Evolutionary conservation across 1,140 invertebrate genomes (phyloP).

Genomic region (Antheraea pernyi): DNA sequence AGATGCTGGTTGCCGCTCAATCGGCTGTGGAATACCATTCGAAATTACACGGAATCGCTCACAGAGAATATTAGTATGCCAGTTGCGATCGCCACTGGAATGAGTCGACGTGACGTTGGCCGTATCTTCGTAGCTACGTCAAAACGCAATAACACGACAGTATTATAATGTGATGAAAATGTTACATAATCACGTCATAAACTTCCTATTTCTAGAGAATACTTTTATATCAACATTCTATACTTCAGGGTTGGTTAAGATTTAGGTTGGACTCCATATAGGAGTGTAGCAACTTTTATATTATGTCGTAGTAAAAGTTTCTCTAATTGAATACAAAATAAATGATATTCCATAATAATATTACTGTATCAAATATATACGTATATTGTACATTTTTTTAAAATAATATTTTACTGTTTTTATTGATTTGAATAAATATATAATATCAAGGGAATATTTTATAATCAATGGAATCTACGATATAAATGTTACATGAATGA

Average conservation of each 20-base stretch:
- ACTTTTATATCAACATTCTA: no score
- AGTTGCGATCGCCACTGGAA: slow-evolving; percentile 62
- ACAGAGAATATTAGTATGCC: slow-evolving; percentile 72
- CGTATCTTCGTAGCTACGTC: slow-evolving; percentile 52
- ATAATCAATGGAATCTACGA: neutral
- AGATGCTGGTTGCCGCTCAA: slow-evolving; percentile 65
- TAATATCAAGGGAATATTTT: no score
- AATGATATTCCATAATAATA: no score
- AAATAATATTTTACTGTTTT: no score
- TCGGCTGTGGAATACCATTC: slow-evolving; percentile 55
- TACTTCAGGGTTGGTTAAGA: no score
- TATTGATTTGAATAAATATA: no score
- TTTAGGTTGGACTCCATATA: no score
- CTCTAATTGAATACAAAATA: no score
- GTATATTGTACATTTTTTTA: no score
- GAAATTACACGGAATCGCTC: slow-evolving; percentile 70
- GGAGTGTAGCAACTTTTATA: no score
- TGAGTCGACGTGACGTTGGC: slow-evolving; percentile 62
- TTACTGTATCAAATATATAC: no score
- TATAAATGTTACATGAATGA: neutral
- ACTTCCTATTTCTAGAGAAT: neutral
- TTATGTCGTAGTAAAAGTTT: no score
- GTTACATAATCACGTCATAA: neutral
- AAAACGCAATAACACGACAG: slow-evolving; percentile 61
- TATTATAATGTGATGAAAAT: slow-evolving; percentile 32